Evolutionary conservation across 2,797 vertebrate genomes (phyloP).

Genomic region (Sylvia borin): DNA sequence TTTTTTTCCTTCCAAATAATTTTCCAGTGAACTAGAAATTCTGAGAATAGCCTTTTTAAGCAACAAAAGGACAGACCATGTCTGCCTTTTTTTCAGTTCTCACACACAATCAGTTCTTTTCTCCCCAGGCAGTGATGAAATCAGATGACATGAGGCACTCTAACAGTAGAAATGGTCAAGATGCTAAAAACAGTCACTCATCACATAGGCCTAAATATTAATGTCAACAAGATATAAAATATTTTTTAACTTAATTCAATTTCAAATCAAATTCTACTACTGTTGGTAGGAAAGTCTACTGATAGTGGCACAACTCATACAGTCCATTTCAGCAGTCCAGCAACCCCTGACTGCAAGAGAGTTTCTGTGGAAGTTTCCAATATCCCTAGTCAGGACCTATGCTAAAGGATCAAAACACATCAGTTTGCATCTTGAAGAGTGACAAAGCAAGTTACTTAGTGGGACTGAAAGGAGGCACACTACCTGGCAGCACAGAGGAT

Average conservation of each 20-base stretch:
- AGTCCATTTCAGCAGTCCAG: not conserved
- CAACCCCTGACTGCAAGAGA: not conserved
- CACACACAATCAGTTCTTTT: not conserved
- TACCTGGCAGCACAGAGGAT: not conserved
- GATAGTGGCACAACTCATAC: not conserved
- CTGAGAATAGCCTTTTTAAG: not conserved
- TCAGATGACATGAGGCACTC: not conserved
- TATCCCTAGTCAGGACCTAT: not conserved
- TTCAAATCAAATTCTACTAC: not conserved
- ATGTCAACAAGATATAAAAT: not conserved
- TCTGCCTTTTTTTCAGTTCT: not conserved
- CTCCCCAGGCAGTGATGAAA: not conserved
- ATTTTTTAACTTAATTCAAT: not conserved
- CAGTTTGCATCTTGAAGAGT: not conserved
- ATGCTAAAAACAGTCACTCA: not conserved
- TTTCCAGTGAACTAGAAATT: not conserved
- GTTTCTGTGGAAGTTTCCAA: not conserved
- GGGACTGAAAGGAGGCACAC: not conserved
- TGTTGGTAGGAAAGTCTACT: not conserved
- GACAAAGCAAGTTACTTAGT: not conserved
- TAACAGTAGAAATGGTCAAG: not conserved
- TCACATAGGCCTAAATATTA: not conserved
- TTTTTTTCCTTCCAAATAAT: not conserved
- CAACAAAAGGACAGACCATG: not conserved
- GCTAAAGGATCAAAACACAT: not conserved